Evolutionary conservation across 1,140 invertebrate species (phyloP).

Genomic region (Mycetomoellerius zeteki): DNA sequence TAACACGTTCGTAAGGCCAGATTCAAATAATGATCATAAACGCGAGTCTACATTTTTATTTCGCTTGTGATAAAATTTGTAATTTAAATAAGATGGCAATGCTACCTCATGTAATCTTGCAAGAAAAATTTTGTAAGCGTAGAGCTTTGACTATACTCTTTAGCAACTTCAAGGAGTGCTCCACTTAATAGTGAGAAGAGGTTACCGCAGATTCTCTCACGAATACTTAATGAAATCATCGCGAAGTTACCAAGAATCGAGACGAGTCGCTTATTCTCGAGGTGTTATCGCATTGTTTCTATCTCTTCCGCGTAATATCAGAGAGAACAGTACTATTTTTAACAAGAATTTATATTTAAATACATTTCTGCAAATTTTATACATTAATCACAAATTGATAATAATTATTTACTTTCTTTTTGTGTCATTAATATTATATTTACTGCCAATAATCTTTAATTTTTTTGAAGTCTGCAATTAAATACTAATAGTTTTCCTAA

Average conservation of each 20-base stretch:
- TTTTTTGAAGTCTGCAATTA: neutral
- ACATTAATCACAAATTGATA: neutral
- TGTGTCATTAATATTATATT: neutral
- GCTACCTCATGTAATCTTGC: neutral
- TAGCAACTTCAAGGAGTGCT: neutral
- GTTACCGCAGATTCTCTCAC: constrained; percentile 32
- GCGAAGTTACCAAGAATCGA: constrained; percentile 33
- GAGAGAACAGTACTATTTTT: constrained; percentile 28
- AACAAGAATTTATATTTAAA: constrained; percentile 16
- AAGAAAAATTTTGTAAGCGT: constrained; percentile 28
- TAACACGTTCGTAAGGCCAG: neutral
- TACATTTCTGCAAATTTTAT: neutral
- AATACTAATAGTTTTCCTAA: neutral
- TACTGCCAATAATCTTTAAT: neutral
- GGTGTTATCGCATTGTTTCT: neutral
- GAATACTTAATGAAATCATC: constrained; percentile 59
- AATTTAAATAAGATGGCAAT: constrained; percentile 31
- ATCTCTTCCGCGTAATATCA: neutral
- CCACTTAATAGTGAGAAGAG: constrained; percentile 54
- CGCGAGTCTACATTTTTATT: neutral
- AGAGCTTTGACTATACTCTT: neutral
- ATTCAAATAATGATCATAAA: constrained; percentile 14
- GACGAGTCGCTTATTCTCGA: constrained; percentile 25
- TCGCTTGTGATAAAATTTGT: constrained; percentile 8
- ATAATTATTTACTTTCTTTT: neutral